Conservation (phyloP, 2,797 vertebrate species). For the Peromyscus melanophrys region DNA sequence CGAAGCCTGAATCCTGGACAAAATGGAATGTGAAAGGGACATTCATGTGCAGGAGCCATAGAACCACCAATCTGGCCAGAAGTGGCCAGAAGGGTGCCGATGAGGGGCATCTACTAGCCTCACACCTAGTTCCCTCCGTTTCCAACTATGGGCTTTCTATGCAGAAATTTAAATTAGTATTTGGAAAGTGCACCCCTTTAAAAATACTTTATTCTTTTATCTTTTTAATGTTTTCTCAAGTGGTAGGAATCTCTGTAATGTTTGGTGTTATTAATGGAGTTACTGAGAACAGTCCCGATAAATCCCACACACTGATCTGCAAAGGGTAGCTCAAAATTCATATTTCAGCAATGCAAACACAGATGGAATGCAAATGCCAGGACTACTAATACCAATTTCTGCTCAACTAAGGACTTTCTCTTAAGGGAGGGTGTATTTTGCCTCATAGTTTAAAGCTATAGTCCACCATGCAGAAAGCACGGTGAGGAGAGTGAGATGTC, state of each 20-base stretch:
- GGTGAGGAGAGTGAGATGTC: neutral
- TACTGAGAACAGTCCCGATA: neutral
- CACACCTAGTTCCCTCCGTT: accelerated
- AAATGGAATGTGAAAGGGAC: slow-evolving; percentile 82
- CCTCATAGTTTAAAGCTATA: neutral
- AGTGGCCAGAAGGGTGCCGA: neutral
- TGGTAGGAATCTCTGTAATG: neutral
- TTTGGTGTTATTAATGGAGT: neutral
- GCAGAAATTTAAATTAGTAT: accelerated
- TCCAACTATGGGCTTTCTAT: accelerated
- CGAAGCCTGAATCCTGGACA: slow-evolving; percentile 86
- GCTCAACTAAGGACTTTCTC: neutral
- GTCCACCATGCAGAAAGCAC: neutral
- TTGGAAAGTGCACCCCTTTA: neutral
- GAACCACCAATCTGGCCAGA: slow-evolving; percentile 48
- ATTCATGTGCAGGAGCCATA: slow-evolving; percentile 67
- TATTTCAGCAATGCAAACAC: neutral
- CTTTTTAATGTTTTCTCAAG: neutral
- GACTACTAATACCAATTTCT: neutral
- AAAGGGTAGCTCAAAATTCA: no score
- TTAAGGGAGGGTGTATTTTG: neutral
- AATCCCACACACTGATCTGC: accelerated
- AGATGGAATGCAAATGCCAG: accelerated
- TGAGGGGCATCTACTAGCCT: accelerated
- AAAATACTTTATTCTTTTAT: neutral